These are phyloP conservation scores for Symphodus melops DNA, from an alignment of 2,113 vertebrate species.

Conservation along the genomic window DNA sequence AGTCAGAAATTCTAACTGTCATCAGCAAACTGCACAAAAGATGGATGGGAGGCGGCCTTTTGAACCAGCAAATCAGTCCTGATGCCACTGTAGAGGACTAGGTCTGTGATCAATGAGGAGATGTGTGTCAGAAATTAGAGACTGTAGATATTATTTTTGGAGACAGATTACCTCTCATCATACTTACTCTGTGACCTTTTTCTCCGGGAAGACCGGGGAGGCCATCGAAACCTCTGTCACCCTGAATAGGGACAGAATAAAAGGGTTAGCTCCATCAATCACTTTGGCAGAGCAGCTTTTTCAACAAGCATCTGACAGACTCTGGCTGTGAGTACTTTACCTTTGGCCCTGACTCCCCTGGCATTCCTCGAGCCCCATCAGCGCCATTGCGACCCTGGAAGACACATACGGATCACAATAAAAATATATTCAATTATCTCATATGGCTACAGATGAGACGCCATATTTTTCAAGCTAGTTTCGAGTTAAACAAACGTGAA, in stretches of 20 bases:
- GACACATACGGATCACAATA: slow-evolving; percentile 28
- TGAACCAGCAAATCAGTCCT: slow-evolving; percentile 32
- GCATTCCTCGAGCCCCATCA: slow-evolving; percentile 95
- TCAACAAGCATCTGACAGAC: background rate
- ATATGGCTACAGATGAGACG: background rate
- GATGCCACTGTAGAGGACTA: slow-evolving; percentile 12
- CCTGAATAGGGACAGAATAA: slow-evolving; percentile 80
- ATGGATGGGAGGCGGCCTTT: slow-evolving; percentile 24
- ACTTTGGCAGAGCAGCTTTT: background rate
- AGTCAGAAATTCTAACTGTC: slow-evolving; percentile 46
- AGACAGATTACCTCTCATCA: background rate
- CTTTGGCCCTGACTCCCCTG: slow-evolving; percentile 93
- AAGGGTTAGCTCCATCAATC: background rate
- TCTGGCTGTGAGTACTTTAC: slow-evolving; percentile 68
- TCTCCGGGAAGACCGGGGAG: slow-evolving; percentile 97
- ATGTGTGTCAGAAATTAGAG: slow-evolving; percentile 35
- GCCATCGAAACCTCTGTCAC: slow-evolving; percentile 97
- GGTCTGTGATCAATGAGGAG: slow-evolving; percentile 18
- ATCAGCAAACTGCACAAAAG: slow-evolving; percentile 14
- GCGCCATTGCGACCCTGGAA: slow-evolving; percentile 92
- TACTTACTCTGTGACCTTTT: slow-evolving; percentile 96
- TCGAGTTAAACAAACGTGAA: slow-evolving; percentile 52
- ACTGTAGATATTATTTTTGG: slow-evolving; percentile 33
- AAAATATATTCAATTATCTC: slow-evolving; percentile 9
- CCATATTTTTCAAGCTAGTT: slow-evolving; percentile 15